Conservation (phyloP, 2,113 vertebrate species). For the Rissa tridactyla region DNA sequence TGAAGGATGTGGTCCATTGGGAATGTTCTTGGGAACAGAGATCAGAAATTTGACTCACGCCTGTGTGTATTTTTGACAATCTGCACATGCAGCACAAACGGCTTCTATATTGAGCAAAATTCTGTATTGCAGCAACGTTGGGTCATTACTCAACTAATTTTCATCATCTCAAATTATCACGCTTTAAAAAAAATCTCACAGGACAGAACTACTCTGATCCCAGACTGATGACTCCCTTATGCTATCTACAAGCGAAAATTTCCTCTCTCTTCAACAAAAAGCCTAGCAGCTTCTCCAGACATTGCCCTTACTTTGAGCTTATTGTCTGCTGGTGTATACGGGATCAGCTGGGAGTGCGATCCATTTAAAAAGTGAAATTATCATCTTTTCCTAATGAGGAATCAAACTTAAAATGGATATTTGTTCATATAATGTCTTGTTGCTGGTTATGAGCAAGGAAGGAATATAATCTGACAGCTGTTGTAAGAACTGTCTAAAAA, state of each 20-base stretch:
- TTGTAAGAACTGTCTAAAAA: not conserved
- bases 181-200: slow-evolving; percentile 10
- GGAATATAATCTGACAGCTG: not conserved
- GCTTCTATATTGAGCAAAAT: slow-evolving; percentile 32
- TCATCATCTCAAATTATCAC: slow-evolving; percentile 22
- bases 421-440: not conserved
- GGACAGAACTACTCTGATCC: not conserved
- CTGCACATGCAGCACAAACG: slow-evolving; percentile 27
- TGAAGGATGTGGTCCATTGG: not conserved
- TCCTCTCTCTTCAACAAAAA: not conserved
- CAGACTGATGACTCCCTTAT: not conserved
- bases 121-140: not conserved
- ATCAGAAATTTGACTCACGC: not conserved
- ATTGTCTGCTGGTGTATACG: not conserved
- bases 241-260: not conserved
- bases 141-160: slow-evolving; percentile 24
- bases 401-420: not conserved
- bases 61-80: not conserved
- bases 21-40: not conserved
- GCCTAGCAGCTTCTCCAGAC: not conserved
- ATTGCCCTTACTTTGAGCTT: not conserved
- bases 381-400: not conserved
- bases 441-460: not conserved
- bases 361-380: not conserved
- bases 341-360: not conserved